phyloP scores from a whole-genome alignment of 2,888 invertebrate species.

The Gymnoscelis rufifasciata region DNA sequence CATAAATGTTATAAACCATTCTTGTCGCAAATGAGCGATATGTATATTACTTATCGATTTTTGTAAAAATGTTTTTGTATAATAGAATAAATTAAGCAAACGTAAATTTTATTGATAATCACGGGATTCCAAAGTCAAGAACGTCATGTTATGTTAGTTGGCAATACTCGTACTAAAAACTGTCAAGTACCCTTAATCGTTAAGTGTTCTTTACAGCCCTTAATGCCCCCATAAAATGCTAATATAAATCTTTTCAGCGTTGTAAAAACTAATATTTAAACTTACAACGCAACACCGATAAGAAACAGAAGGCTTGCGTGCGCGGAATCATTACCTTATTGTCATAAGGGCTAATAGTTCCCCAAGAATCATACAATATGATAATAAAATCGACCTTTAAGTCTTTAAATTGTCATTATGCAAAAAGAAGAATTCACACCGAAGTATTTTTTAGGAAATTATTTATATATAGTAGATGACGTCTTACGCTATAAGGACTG shows the following conservation, averaged over 20 bases:
- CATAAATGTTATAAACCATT: too few relatives aligned
- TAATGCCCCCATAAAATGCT: conserved; percentile 25
- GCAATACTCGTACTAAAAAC: not conserved
- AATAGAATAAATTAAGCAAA: too few relatives aligned
- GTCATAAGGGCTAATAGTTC: conserved; percentile 78
- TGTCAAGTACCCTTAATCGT: conserved; percentile 11
- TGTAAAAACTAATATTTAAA: conserved; percentile 32
- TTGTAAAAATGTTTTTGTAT: too few relatives aligned
- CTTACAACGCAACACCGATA: conserved; percentile 42
- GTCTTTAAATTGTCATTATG: conserved; percentile 78
- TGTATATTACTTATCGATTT: too few relatives aligned
- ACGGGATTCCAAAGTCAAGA: too few relatives aligned
- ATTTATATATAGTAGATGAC: too few relatives aligned
- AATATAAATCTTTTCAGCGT: conserved; percentile 27
- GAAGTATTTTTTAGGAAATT: not conserved
- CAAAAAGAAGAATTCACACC: conserved; percentile 10
- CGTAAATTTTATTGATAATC: too few relatives aligned
- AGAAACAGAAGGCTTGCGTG: conserved; percentile 69
- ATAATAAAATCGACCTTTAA: conserved; percentile 77
- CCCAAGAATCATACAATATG: conserved; percentile 75
- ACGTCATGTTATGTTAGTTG: too few relatives aligned
- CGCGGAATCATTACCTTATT: conserved; percentile 64
- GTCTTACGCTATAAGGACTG: too few relatives aligned
- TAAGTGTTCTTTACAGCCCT: conserved; percentile 23
- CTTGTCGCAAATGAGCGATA: too few relatives aligned